Percentiles rank a stretch among this genome's conserved stretches.
These are phyloP conservation scores for Chloroclystis v-ata DNA, from an alignment of 2,888 invertebrate species.

Conservation along the genomic window DNA sequence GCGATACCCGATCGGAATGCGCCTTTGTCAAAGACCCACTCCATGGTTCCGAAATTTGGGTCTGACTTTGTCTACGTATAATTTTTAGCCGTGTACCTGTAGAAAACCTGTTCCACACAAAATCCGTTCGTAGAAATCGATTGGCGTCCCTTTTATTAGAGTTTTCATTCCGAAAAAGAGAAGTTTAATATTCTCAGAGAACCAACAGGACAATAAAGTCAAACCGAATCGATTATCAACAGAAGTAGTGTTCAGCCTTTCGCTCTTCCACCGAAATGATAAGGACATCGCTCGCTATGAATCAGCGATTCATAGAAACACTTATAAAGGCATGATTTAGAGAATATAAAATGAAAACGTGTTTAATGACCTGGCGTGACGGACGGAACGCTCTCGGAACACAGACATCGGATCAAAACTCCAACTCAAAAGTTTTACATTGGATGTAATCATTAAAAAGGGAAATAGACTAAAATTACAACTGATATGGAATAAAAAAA, in stretches of 20 bases:
- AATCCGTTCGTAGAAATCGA: slow-evolving; percentile 54
- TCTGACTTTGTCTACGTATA: slow-evolving; percentile 66
- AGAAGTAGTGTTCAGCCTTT: slow-evolving; percentile 41
- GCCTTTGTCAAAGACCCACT: slow-evolving; percentile 57
- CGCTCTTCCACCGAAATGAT: slow-evolving; percentile 41
- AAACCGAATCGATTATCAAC: slow-evolving; percentile 36
- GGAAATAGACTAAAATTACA: no score
- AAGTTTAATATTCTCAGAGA: slow-evolving; percentile 36
- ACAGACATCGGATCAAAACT: slow-evolving; percentile 45
- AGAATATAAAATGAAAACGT: slow-evolving; percentile 45
- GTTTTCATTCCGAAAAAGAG: slow-evolving; percentile 40
- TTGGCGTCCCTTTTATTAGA: slow-evolving; percentile 50
- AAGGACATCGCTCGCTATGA: slow-evolving; percentile 39
- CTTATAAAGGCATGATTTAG: slow-evolving; percentile 40
- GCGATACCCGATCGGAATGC: slow-evolving; percentile 59
- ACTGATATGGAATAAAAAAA: no score
- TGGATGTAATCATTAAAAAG: no score
- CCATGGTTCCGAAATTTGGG: slow-evolving; percentile 55
- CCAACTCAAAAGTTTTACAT: slow-evolving; percentile 47
- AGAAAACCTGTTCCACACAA: slow-evolving; percentile 62
- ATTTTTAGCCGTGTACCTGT: slow-evolving; percentile 71
- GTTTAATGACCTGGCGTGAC: slow-evolving; percentile 45
- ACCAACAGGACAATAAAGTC: slow-evolving; percentile 22
- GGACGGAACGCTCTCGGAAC: slow-evolving; percentile 49
- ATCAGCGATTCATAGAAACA: slow-evolving; percentile 43